These are phyloP conservation scores for Ceuthmochares aereus DNA, from an alignment of 2,113 vertebrate species.

Conservation along the genomic window DNA sequence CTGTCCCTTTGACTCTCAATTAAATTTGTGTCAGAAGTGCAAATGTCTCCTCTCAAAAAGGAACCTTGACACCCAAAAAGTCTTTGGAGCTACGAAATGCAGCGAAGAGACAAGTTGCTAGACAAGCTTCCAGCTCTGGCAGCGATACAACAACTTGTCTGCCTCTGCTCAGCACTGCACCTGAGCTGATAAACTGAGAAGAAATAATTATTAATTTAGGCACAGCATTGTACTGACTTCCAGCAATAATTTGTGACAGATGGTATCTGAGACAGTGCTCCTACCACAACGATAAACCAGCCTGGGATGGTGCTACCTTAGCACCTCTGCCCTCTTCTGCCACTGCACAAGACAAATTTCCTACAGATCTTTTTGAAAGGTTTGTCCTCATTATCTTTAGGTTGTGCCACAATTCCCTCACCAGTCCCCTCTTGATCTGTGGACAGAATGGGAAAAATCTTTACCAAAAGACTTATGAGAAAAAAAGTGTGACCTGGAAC, in stretches of 20 bases:
- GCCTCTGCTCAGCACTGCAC: neutral
- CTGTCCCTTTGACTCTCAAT: neutral
- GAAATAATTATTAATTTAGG: neutral
- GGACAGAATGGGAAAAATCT: neutral
- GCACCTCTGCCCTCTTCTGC: neutral
- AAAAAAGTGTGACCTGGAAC: neutral
- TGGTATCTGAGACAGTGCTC: accelerated
- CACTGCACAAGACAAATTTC: neutral
- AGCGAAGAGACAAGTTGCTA: neutral
- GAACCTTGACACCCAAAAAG: neutral
- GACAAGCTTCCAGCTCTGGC: neutral
- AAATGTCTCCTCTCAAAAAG: neutral
- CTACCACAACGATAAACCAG: neutral
- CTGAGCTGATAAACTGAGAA: neutral
- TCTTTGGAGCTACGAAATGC: neutral
- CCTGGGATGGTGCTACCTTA: neutral
- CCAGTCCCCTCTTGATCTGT: neutral
- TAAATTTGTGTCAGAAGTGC: neutral
- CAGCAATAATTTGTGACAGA: neutral
- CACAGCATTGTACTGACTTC: neutral
- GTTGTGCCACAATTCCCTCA: neutral
- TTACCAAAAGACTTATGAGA: neutral
- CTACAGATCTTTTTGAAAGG: neutral
- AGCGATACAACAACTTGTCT: neutral
- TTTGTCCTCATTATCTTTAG: neutral